These are phyloP conservation scores for Hecatera dysodea DNA, from an alignment of 2,888 invertebrate species.

Conservation along the genomic window DNA sequence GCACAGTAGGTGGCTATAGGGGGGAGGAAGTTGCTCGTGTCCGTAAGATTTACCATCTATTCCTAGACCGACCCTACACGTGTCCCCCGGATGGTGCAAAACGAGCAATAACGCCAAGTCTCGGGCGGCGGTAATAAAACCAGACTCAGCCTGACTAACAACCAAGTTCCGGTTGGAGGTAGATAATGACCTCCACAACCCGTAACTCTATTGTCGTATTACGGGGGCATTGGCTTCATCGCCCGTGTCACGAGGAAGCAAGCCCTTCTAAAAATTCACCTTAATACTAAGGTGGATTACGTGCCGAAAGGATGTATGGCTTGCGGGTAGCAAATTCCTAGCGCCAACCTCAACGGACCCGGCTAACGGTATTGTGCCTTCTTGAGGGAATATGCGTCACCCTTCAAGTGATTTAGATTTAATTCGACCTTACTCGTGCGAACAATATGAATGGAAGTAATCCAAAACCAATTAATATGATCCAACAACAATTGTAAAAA, in stretches of 20 bases:
- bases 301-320: neutral
- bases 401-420: neutral
- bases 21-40: no score
- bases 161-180: neutral
- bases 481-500: neutral
- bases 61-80: no score
- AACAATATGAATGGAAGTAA: no score
- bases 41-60: no score
- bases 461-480: neutral
- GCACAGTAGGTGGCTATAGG: no score
- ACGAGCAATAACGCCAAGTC: no score
- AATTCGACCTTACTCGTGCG: conserved; percentile 3
- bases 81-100: no score
- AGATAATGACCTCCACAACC: conserved; percentile 4
- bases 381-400: conserved; percentile 17
- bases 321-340: neutral
- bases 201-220: neutral
- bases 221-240: neutral
- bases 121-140: no score
- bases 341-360: conserved; percentile 14
- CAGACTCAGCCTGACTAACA: neutral
- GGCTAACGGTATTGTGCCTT: conserved; percentile 12
- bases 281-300: conserved; percentile 10
- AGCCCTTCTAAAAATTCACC: conserved; percentile 11
- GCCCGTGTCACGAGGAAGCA: conserved; percentile 9